These are phyloP conservation scores for Ooceraea biroi DNA, from an alignment of 1,140 invertebrate species.

Conservation along the genomic window DNA sequence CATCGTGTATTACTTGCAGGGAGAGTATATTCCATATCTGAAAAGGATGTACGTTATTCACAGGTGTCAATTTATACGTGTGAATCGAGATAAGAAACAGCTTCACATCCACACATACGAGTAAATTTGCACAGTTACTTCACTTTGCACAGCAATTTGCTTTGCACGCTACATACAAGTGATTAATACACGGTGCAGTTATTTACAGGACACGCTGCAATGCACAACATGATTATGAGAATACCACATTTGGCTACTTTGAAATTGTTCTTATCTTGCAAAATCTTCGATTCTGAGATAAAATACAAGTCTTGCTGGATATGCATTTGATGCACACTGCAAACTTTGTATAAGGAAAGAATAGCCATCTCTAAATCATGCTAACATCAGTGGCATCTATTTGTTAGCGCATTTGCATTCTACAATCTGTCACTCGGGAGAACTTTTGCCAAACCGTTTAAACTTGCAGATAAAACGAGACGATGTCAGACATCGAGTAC, in stretches of 20 bases:
- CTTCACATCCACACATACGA: background rate
- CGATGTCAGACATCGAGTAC: no score
- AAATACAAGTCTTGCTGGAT: background rate
- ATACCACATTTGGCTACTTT: background rate
- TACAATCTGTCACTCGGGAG: no score
- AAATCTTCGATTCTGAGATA: background rate
- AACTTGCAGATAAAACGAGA: no score
- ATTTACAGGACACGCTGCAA: background rate
- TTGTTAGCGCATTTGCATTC: no score
- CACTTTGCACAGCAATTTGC: no score
- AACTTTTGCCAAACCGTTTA: no score
- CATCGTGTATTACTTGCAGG: background rate
- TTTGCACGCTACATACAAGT: background rate
- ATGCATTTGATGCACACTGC: background rate
- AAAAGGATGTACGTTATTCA: slow-evolving; percentile 1
- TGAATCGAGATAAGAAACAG: background rate
- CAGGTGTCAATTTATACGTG: background rate
- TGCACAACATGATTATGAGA: background rate
- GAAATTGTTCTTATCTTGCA: background rate
- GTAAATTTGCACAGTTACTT: slow-evolving; percentile 32
- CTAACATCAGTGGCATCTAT: no score
- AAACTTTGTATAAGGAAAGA: background rate
- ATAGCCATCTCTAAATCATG: background rate
- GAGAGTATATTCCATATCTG: slow-evolving; percentile 63
- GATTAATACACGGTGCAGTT: background rate